Percentiles rank a stretch among this genome's conserved stretches.
phyloP scores from a whole-genome alignment of 2,113 vertebrate species.

The Bombycilla garrulus region DNA sequence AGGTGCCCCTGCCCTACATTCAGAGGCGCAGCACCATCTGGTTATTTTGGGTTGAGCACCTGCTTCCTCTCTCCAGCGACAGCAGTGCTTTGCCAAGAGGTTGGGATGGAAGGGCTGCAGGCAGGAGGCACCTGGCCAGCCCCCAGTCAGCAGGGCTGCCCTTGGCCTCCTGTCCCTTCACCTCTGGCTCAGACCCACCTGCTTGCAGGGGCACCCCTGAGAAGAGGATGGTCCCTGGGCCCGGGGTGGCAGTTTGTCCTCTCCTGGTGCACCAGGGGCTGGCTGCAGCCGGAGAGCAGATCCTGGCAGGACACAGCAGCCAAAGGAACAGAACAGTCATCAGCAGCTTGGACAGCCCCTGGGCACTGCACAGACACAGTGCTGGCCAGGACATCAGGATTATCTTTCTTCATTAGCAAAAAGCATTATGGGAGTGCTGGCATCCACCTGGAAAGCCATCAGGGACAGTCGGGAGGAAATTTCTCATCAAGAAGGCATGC shows the following conservation, averaged over 20 bases:
- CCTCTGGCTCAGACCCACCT: not conserved
- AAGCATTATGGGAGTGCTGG: conserved; percentile 1
- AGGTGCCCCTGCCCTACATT: conserved; percentile 22
- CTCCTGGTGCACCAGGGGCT: not conserved
- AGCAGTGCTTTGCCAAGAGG: not conserved
- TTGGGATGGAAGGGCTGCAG: not conserved
- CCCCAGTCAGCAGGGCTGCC: not conserved
- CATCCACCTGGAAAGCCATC: not conserved
- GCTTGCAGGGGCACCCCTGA: fast-evolving
- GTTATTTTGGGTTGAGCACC: not conserved
- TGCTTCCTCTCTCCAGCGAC: not conserved
- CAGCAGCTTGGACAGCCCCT: conserved; percentile 30
- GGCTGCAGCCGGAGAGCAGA: not conserved
- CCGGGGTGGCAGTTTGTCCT: not conserved
- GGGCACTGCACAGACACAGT: not conserved
- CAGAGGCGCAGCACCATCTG: conserved; percentile 4
- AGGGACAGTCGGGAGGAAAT: not conserved
- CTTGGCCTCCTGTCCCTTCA: not conserved
- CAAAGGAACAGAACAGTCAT: not conserved
- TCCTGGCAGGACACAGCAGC: not conserved
- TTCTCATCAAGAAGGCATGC: not conserved
- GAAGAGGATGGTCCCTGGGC: not conserved
- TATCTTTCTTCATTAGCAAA: conserved; percentile 2
- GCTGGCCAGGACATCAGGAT: conserved; percentile 10
- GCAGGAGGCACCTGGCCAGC: not conserved